Evolutionary conservation across 2,888 invertebrate genomes (phyloP).

Genomic region (Willowsia nigromaculata): DNA sequence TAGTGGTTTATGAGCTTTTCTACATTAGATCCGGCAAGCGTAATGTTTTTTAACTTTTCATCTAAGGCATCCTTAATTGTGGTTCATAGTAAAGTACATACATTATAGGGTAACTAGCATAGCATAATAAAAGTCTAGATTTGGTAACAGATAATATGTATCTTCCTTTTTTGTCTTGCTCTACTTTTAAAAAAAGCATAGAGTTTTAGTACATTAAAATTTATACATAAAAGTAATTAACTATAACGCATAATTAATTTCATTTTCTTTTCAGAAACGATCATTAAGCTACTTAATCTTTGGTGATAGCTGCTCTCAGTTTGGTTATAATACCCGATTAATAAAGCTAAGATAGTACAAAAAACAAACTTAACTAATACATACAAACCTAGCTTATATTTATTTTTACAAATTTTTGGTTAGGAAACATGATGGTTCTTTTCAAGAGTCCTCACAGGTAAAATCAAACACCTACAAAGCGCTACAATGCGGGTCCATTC

Average conservation of each 20-base stretch:
- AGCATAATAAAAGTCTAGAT: background rate
- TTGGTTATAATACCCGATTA: constrained; percentile 52
- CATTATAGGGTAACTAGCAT: no score
- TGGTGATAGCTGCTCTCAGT: constrained; percentile 54
- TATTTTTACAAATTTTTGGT: no score
- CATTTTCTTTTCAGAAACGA: no score
- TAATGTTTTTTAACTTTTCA: constrained; percentile 25
- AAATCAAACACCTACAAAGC: no score
- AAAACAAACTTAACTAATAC: background rate
- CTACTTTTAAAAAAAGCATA: background rate
- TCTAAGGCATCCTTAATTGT: no score
- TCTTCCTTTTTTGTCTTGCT: background rate
- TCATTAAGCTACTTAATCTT: constrained; percentile 53
- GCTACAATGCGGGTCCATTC: no score
- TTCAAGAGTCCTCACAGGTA: no score
- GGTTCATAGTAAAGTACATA: no score
- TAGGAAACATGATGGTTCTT: no score
- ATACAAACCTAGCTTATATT: background rate
- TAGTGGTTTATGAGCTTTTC: background rate
- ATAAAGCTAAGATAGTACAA: background rate
- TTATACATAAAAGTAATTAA: background rate
- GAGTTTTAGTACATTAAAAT: background rate
- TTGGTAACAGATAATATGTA: background rate
- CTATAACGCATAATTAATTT: background rate
- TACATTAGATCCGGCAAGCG: background rate